Evolutionary conservation across 2,113 vertebrate species (phyloP), one percentile per base, ranked within the genome.

Genomic region (Gavia stellata): DNA sequence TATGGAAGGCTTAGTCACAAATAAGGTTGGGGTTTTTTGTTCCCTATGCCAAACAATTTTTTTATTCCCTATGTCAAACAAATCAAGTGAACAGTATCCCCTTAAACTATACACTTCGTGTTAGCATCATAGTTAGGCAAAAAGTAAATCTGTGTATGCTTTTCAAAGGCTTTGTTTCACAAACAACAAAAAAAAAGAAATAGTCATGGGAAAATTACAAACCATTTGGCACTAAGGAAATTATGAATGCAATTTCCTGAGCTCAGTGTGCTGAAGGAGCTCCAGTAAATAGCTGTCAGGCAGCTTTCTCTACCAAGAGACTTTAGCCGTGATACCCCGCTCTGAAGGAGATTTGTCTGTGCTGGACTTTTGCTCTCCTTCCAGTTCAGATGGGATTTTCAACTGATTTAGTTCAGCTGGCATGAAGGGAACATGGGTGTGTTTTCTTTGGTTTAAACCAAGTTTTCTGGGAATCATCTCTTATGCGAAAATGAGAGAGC

Each of bases 161-260:
- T 92, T 42, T 55, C 73, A 78, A 71, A 95, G 65, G 70, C 45
- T 87, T 88, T 89, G n/a, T 87, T 89, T 94, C 81, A 65, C 58
- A 85, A 92, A 65, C 77, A 91, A 52, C 65, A 79, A n/a, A 44
- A 70, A 11, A 91, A 88, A 66, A 75, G 33, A 50, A 85, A 89
- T 72, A 85, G 81, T 42, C 92, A 73, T 94, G 92, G 61, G 92
- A 92, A 95, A 96, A 95, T 72, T 62, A 91, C 40, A 89, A 84
- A 68, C 78, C 6, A 0, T 62, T 95, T 96, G 96, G 89, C 89
- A 87, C 62, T 91, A 80, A 88, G 89, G 84, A 94, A 95, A 95
- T 96, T 87, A 95, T 95, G 96, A 95, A 77, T 80, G 91, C 83
- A 77, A 96, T 97, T 96, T 97, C 96, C 97, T 97, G 97, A 94